Base-by-base conservation (phyloP, 2,797 vertebrate genomes). In the Hypotaenidia okinawae region DNA sequence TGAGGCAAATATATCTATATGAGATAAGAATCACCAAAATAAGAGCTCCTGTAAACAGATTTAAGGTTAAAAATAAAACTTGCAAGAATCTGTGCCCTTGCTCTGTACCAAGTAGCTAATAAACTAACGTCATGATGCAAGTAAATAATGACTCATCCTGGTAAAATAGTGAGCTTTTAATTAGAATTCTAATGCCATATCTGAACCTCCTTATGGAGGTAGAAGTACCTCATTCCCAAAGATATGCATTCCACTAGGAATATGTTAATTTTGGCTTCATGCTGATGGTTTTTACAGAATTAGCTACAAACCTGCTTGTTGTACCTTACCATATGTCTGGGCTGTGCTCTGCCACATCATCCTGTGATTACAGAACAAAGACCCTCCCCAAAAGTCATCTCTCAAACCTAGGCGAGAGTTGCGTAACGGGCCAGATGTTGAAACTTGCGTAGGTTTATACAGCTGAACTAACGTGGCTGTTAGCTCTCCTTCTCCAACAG, bases 251-350 rank as follows among this genome's bases (percentile, higher is more conserved):
- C 30, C 72, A 32, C 21, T 23, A 75, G 25, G 27, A 57, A 32
- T 64, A 25, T 37, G 6, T 54, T 68, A 33, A 33, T 25, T 66
- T 51, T 47, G 57, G 32, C 7, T 82, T 41, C 11, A 39, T 37
- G 21, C 3, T n/a, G 28, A 3, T 58, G 3, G 1, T 47, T 49
- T 75, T 37, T 22, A 24, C 18, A 76, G 49, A 73, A 52, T 28
- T 57, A 72, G 4, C 35, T 66, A 16, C n/a, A 75, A 58, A 55
- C 5, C 3, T 51, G 13, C 7, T 43, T 37, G 9, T 22, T 75
- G 52, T 33, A 75, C 35, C 17, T 62, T 43, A 15, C 18, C 30
- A 2, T 22, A 27, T 35, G 32, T 39, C 35, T 0, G 0, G 9
- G 9, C 22, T 79, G 28, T 49, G 37, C 37, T 88, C n/a, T 66